Evolutionary conservation across 2,888 invertebrate species (phyloP).

Genomic region (Nectonema munidae): DNA sequence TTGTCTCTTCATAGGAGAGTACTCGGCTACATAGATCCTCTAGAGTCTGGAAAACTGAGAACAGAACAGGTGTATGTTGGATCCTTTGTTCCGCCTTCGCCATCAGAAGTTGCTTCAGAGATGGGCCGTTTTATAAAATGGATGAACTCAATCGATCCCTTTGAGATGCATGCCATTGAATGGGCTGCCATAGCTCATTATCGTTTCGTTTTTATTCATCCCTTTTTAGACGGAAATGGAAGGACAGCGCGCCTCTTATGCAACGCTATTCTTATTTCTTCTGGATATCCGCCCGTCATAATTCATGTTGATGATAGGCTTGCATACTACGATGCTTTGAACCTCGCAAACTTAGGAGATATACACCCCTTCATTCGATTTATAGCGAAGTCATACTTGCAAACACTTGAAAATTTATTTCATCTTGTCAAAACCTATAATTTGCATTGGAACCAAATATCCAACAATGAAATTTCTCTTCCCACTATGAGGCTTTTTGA

Average conservation of each 20-base stretch:
- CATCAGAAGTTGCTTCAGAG: conserved; percentile 40
- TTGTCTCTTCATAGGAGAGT: conserved; percentile 64
- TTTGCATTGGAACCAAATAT: too few relatives aligned
- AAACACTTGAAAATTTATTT: too few relatives aligned
- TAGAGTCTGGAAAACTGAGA: conserved; percentile 54
- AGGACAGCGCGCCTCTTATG: conserved; percentile 68
- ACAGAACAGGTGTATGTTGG: conserved; percentile 70
- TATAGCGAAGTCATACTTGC: too few relatives aligned
- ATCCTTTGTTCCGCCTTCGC: conserved; percentile 61
- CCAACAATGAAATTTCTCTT: too few relatives aligned
- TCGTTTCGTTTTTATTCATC: conserved; percentile 77
- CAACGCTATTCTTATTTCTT: conserved; percentile 69
- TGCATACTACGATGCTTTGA: conserved; percentile 42
- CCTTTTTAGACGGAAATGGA: conserved; percentile 81
- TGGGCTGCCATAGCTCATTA: conserved; percentile 82
- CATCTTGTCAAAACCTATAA: too few relatives aligned
- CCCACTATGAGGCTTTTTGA: too few relatives aligned
- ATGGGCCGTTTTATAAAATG: conserved; percentile 64
- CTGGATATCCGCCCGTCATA: conserved; percentile 76
- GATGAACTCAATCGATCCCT: conserved; percentile 49
- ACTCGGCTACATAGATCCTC: conserved; percentile 65
- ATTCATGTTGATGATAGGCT: conserved; percentile 47
- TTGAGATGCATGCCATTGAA: conserved; percentile 56
- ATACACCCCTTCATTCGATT: conserved; percentile 75
- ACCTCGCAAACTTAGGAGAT: conserved; percentile 67